Conservation (phyloP, 2,797 vertebrate species). For the Acanthopagrus latus region DNA sequence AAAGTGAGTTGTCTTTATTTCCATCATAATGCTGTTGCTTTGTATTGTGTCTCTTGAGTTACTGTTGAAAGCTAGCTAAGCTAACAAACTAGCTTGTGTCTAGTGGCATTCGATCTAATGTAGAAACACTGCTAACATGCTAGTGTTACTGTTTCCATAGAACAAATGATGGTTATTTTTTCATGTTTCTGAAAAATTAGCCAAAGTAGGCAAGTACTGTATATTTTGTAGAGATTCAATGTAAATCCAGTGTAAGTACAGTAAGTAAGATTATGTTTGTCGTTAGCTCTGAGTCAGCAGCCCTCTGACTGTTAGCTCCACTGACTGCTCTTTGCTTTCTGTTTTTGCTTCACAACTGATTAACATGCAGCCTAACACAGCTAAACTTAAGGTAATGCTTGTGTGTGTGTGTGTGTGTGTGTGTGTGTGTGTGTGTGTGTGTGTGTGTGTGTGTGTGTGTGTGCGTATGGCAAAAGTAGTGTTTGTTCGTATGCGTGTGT, state of each 20-base stretch:
- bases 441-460: slow-evolving; percentile 31
- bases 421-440: slow-evolving; percentile 30
- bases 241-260: too few relatives aligned
- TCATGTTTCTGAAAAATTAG: not conserved
- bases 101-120: not conserved
- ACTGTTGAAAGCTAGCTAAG: not conserved
- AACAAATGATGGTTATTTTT: not conserved
- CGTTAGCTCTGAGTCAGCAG: slow-evolving; percentile 1
- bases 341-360: slow-evolving; percentile 63
- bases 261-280: slow-evolving; percentile 2
- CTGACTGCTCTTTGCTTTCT: slow-evolving; percentile 64
- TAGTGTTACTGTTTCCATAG: not conserved
- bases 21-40: not conserved
- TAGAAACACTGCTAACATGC: not conserved
- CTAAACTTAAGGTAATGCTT: slow-evolving; percentile 77
- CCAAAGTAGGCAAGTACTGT: not conserved
- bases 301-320: slow-evolving; percentile 28
- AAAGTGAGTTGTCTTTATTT: not conserved
- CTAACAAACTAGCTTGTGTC: not conserved
- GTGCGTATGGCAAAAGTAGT: slow-evolving; percentile 13
- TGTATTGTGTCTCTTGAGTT: not conserved
- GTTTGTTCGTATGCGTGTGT: slow-evolving; percentile 32
- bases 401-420: slow-evolving; percentile 21
- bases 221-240: not conserved
- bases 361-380: slow-evolving; percentile 75